Evolutionary conservation across 2,888 invertebrate species (phyloP), one percentile per base, ranked within the genome.

Genomic region (Pheosia tremula): DNA sequence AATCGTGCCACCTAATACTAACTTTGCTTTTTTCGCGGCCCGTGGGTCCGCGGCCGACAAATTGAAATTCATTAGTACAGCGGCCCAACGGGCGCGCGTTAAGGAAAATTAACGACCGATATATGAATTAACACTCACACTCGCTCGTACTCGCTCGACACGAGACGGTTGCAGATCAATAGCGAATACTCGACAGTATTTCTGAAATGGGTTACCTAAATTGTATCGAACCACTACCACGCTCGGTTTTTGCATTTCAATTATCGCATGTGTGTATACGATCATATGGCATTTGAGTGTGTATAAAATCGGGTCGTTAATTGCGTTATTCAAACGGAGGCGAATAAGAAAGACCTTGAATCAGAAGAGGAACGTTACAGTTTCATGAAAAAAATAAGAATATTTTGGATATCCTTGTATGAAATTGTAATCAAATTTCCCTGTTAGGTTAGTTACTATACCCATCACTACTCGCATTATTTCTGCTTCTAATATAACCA

Each of bases 11-110:
- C 53, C 53, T 53, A 53, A 53, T 53, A 11, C 53, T 53, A 53
- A 53, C 37, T 38, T 60, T 68, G 76, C 73, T 76, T 74, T 75
- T 80, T 79, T 74, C 69, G 59, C 64, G 66, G 72, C 77, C 67
- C 78, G 81, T n/a, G n/a, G n/a, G n/a, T 75, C 78, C 81, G 80
- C 79, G 78, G 71, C 74, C 73, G 81, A 84, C 85, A 84, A 86
- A 86, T 86, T 87, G 86, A 84, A 86, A 86, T 87, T 87, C 86
- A 87, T 87, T 86, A 86, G 84, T 75, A 68, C 78, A 78, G 77
- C 77, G 81, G 74, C 74, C 78, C 81, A 80, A 78, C 79, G 81
- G 82, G 78, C 80, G 79, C 79, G 82, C 80, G 85, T 86, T 84
- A 85, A 87, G 83, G 83, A 85, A 82, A 85, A 86, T 86, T 86